These are phyloP conservation scores for Haplotaxodon microlepis DNA, from an alignment of 2,113 vertebrate species.

Conservation along the genomic window DNA sequence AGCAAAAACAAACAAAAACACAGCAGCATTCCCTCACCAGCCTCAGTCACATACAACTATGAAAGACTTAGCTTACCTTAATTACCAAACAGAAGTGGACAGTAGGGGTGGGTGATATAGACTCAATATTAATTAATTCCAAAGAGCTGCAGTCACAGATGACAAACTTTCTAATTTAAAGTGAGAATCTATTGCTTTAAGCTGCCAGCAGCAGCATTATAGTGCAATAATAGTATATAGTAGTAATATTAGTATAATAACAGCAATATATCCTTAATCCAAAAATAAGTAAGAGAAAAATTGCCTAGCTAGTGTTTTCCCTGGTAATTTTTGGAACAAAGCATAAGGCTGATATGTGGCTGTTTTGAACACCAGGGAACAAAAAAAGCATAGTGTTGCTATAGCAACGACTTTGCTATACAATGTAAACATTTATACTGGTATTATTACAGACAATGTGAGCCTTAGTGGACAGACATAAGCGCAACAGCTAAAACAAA, in stretches of 20 bases:
- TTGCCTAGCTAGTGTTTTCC: neutral
- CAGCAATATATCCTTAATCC: neutral
- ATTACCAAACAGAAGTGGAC: neutral
- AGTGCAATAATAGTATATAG: neutral
- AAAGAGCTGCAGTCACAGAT: neutral
- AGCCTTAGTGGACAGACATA: neutral
- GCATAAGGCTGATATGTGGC: neutral
- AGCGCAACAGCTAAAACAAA: neutral
- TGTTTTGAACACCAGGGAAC: neutral
- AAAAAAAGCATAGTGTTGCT: neutral
- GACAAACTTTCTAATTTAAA: neutral
- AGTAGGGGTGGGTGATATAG: neutral
- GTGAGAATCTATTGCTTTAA: neutral
- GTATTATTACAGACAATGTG: neutral
- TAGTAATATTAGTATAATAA: neutral
- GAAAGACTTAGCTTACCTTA: neutral
- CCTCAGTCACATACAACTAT: neutral
- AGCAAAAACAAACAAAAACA: neutral
- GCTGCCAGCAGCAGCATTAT: neutral
- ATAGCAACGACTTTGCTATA: neutral
- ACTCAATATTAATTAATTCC: neutral
- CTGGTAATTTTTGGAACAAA: neutral
- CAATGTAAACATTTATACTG: neutral
- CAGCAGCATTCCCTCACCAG: neutral
- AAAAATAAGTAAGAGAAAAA: neutral